Evolutionary conservation across 2,888 invertebrate species (phyloP).

Genomic region (Reticulitermes lucifugus): DNA sequence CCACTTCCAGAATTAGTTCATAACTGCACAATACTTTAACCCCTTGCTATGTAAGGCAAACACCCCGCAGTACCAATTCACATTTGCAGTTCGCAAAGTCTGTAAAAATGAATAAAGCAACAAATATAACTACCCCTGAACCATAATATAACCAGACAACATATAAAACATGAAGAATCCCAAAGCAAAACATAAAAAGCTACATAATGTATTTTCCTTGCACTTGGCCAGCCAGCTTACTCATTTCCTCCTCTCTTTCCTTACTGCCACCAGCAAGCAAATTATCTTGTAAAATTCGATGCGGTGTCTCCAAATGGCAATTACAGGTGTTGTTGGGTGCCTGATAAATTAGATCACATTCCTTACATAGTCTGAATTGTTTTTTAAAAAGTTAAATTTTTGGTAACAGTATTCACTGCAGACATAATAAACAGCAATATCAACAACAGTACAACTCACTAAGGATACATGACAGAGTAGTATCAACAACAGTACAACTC

Average conservation of each 20-base stretch:
- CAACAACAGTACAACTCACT: too few species aligned
- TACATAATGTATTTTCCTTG: not conserved
- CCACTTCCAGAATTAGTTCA: too few species aligned
- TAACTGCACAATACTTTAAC: not conserved
- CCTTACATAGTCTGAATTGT: not conserved
- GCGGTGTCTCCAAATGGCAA: slow-evolving; percentile 31
- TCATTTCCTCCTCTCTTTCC: not conserved
- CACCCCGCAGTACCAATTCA: not conserved
- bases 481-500: too few species aligned
- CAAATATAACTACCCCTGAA: not conserved
- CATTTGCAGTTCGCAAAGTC: not conserved
- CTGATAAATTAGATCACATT: slow-evolving; percentile 28
- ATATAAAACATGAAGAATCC: not conserved
- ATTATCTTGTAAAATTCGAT: not conserved
- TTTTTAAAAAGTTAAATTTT: too few species aligned
- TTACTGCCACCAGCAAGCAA: not conserved
- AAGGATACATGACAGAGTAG: too few species aligned
- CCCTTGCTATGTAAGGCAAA: not conserved
- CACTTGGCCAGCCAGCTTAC: slow-evolving; percentile 1
- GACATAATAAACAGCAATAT: too few species aligned
- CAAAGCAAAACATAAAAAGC: not conserved
- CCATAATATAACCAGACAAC: not conserved
- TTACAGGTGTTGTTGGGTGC: slow-evolving; percentile 16
- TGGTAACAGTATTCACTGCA: too few species aligned
- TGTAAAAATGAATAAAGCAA: slow-evolving; percentile 13